Evolutionary conservation across 1,140 invertebrate genomes (phyloP), one percentile per base, ranked within the genome.

Genomic region (Aphelenchoides fujianensis): DNA sequence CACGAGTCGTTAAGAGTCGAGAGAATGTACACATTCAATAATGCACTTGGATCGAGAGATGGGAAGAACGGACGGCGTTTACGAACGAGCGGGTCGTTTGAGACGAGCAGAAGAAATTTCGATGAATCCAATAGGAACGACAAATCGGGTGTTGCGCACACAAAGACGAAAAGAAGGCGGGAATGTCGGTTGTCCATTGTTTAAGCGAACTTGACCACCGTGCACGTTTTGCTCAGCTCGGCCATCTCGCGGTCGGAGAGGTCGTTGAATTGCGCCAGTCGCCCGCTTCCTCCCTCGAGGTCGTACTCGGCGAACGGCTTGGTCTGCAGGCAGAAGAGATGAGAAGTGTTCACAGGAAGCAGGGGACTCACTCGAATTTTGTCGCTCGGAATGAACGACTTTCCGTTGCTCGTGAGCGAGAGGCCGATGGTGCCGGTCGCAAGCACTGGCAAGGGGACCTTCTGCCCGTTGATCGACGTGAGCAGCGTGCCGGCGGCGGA

Each of bases 401-500:
- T 79, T 41, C n/a, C 27, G 5, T 1, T 35, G 19, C 12, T 5
- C 3, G 5, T 53, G 27, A n/a, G 32, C 12, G 73, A 57, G 19
- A 77, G 63, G 16, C 66, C 76, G 12, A 77, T 34, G 34, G 48
- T 79, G 31, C 76, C 74, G 28, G 54, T 62, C 0, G 77, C 76
- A 23, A 77, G 28, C 12, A 77, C 59, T 5, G 76, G 76, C 7
- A 79, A 61, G 0, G 76, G 76, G 27, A 77, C 54, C 53, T 79
- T 79, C 27, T 9, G 30, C 7, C 68, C 68, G 53, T 77, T 76
- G 48, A 77, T 57, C 5, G 74, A 41, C n/a, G 74, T 71, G 37
- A 77, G 71, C 23, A 77, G 28, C n/a, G 76, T 75, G n/a, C 76
- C 74, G n/a, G 75, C 72, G 2, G 74, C 74, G n/a, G 74, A 75